Base-by-base conservation (phyloP, 2,113 vertebrate genomes). In the Azemiops feae region DNA sequence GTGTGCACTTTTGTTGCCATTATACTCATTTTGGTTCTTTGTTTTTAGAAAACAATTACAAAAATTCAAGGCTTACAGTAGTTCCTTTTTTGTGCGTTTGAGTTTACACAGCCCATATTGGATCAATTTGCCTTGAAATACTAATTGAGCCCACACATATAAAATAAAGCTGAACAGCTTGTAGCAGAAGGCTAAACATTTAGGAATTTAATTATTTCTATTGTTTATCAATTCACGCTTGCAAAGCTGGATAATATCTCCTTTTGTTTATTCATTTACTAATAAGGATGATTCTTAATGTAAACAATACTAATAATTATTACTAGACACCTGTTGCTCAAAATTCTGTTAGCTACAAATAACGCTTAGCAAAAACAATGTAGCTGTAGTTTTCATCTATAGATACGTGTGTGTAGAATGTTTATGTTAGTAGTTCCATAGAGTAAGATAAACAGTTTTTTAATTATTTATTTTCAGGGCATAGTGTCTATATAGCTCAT, bases 401-500 rank as follows among this genome's bases (percentile, higher is more conserved):
- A 5, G 1, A 14, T 45, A 57, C 27, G 43, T 60, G 45, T 92
- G 88, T 27, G 11, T 57, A 45, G 55, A 57, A 50, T 87, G 39
- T 85, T 39, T 8, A 4, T 74, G 20, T 4, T 30, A 55, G 53
- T 86, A 30, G 6, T 60, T 91, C 50, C 55, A n/a, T 2, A 1
- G 1, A n/a, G 54, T 87, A 90, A 22, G 22, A 22, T 89, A 89
- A 11, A 81, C 53, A 60, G 25, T 2, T 14, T 95, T 89, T 11
- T 25, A 58, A 89, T 60, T 88, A 0, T 89, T 94, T 85, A 18
- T 2, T 93, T 91, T 34, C 86, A 94, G 91, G 91, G 81, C 92
- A 55, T 2, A 94, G 92, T 11, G 88, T 96, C 45, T 96, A 95
- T 88, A 94, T 69, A 93, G 89, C 25, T 0, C 93, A 2, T 58